Base-by-base conservation (phyloP, 2,797 vertebrate genomes). In the Semotilus atromaculatus region DNA sequence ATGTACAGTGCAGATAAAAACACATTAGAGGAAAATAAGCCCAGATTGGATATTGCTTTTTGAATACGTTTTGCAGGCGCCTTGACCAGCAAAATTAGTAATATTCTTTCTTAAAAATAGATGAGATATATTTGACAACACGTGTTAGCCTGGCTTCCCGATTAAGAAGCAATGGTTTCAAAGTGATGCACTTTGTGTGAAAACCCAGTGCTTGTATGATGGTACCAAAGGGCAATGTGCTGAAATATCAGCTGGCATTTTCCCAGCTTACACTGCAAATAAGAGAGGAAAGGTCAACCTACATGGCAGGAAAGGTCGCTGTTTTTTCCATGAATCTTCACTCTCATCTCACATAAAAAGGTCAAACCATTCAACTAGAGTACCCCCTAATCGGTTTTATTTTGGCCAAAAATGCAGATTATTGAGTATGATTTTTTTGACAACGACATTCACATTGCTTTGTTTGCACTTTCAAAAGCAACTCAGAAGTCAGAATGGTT, bases 241-340 rank as follows among this genome's bases (percentile, higher is more conserved):
- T 88, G 89, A 92, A 92, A 90, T 88, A 88, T 90, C 83, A 71
- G 86, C 89, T 92, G 92, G 92, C 92, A 93, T 94, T 94, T 93
- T 77, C 82, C 80, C 81, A 75, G 80, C 76, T 87, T 91, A 88
- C 87, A 84, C 85, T 13, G 87, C 90, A 92, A 83, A 85, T 82
- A 81, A 55, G 51, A 53, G 75, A 84, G 29, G 80, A 92, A 94
- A 93, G 76, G 71, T 90, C 87, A 88, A 51, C 23, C 45, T 86
- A 66, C 80, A 83, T 83, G 87, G 86, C 85, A 82, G 89, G 74
- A 90, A 93, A 94, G 92, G 90, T 80, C 90, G 90, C 90, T 93
- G 90, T 93, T 91, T 91, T 92, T 92, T 89, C 87, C 51, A 83
- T 67, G 82, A 90, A 85, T 86, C 74, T 76, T 84, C 78, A 82